Percentiles rank a stretch among this genome's conserved stretches.
These are phyloP conservation scores for Chouioia cunea DNA, from an alignment of 2,888 invertebrate species.

Conservation along the genomic window DNA sequence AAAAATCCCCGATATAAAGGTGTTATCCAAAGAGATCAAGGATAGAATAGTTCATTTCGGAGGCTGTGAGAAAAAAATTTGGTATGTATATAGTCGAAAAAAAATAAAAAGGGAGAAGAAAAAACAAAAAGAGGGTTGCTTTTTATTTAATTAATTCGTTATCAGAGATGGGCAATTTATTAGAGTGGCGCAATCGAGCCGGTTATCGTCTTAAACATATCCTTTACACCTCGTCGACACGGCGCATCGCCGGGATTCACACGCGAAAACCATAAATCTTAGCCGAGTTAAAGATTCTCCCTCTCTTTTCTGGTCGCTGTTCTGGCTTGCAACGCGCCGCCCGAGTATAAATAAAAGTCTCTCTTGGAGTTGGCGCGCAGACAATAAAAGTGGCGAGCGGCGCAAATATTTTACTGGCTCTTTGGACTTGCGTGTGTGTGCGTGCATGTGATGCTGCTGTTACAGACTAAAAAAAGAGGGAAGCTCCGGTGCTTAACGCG, in stretches of 20 bases:
- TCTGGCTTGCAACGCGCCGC: background rate
- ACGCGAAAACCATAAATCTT: slow-evolving; percentile 40
- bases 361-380: background rate
- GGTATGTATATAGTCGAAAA: too few relatives aligned
- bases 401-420: slow-evolving; percentile 43
- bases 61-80: too few relatives aligned
- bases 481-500: too few relatives aligned
- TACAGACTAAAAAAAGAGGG: too few relatives aligned
- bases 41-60: too few relatives aligned
- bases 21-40: too few relatives aligned
- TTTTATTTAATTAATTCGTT: slow-evolving; percentile 27
- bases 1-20: too few relatives aligned
- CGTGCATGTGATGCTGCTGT: too few relatives aligned
- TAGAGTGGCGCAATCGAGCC: background rate
- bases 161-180: slow-evolving; percentile 16
- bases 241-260: slow-evolving; percentile 15
- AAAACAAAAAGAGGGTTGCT: background rate
- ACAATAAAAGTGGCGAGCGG: slow-evolving; percentile 30
- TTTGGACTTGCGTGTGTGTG: background rate
- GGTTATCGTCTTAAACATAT: slow-evolving; percentile 13
- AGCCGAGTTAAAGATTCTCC: slow-evolving; percentile 20
- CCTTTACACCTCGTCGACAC: slow-evolving; percentile 1
- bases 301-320: too few relatives aligned
- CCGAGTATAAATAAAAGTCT: slow-evolving; percentile 31
- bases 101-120: too few relatives aligned